These are phyloP conservation scores for Microchirus variegatus DNA, from an alignment of 2,797 vertebrate species.

Conservation along the genomic window DNA sequence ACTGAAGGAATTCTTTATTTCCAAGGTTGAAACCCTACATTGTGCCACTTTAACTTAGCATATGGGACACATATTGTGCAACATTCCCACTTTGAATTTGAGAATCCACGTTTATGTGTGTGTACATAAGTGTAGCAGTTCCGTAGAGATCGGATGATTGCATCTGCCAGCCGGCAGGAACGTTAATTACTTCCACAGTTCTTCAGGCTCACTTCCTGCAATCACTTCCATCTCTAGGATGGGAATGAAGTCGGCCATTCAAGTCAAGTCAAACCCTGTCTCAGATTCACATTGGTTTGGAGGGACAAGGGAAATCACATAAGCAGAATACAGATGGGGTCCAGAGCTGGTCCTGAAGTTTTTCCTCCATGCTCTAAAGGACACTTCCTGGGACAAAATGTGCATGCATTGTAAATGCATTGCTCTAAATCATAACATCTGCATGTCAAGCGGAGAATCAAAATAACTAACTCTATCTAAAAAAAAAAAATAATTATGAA, in stretches of 20 bases:
- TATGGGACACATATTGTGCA: constrained; percentile 52
- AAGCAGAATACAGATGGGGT: constrained; percentile 43
- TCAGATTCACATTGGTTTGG: constrained; percentile 42
- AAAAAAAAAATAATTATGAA: too few species aligned
- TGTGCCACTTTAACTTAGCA: neutral
- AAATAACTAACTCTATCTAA: too few species aligned
- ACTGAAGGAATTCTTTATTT: too few species aligned
- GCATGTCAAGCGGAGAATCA: too few species aligned
- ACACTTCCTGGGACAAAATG: too few species aligned
- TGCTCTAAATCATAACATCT: too few species aligned
- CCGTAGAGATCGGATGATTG: constrained; percentile 58
- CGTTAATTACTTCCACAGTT: constrained; percentile 75
- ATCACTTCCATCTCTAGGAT: constrained; percentile 58
- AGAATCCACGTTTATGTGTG: constrained; percentile 21
- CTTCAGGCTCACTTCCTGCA: constrained; percentile 67
- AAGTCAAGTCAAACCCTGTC: constrained; percentile 31
- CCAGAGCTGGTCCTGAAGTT: neutral
- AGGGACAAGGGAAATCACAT: constrained; percentile 37
- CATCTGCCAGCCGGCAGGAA: constrained; percentile 70
- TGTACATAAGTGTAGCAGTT: constrained; percentile 7
- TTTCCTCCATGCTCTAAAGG: neutral
- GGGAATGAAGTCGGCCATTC: constrained; percentile 59
- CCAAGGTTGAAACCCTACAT: too few species aligned
- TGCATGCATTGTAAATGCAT: too few species aligned
- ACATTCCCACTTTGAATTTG: constrained; percentile 54